Base-by-base conservation (phyloP, 1,140 invertebrate species). In the Micrasema longulum region DNA sequence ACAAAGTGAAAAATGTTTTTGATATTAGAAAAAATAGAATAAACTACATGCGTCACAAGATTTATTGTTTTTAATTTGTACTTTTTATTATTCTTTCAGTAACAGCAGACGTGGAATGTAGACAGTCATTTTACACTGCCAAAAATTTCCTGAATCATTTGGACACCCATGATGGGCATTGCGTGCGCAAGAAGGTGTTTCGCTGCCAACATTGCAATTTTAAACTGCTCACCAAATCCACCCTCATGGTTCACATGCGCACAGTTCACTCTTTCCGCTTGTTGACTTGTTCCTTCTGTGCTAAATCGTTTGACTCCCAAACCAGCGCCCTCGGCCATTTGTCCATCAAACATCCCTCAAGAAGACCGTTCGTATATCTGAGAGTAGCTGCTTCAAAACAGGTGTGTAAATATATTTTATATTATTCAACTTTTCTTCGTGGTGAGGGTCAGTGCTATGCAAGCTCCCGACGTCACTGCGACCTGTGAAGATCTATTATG, bases 281-380 rank as follows among this genome's bases (percentile, higher is more conserved):
- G 23, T 84, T 83, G 55, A 82, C 85, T 48, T 86, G 84, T 63
- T 76, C 79, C 2, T 82, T 79, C 77, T 86, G 84, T 64, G 77
- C 80, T 0, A 76, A 71, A 62, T 80, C 80, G 0, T 80, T 80
- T 0, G 80, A 83, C 35, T 77, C 71, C 26, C 87, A 87, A 45
- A 79, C 84, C 4, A 85, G 87, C 1, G 84, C 91, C 47, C 83
- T 90, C 48, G 82, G 84, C 4, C 90, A 92, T 76, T 79, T 89
- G 0, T 78, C 84, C 0, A 82, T 86, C 6, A 85, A 85, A 18
- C 90, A 92, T 74, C 83, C 86, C 0, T 80, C 86, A 1, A 86
- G 87, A 38, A 82, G 83, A 18, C 88, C 85, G 0, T 79, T 81
- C 36, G 79, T 82, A 0, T 84, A 82, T 41, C 41, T 83, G 9